Conservation (phyloP, 2,113 vertebrate species). For the Anthoscopus minutus region DNA sequence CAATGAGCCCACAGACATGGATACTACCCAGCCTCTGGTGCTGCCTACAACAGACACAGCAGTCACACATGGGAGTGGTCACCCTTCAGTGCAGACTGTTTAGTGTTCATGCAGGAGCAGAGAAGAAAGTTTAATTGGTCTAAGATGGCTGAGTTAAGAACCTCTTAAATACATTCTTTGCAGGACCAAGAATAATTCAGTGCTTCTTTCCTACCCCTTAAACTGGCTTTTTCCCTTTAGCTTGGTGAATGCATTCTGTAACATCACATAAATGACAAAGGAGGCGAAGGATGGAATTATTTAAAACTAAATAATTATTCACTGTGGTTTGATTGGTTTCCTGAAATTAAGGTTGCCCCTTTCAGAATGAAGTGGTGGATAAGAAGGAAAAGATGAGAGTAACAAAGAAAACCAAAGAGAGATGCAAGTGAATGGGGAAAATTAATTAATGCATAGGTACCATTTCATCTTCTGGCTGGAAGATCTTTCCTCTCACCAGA, state of each 20-base stretch:
- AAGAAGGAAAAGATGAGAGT: not conserved
- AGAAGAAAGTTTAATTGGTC: not conserved
- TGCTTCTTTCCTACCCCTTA: not conserved
- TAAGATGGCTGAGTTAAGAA: not conserved
- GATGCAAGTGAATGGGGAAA: not conserved
- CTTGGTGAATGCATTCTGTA: not conserved
- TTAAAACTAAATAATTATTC: not conserved
- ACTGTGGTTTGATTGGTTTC: not conserved
- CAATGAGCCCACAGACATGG: not conserved
- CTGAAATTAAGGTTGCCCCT: not conserved
- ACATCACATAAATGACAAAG: not conserved
- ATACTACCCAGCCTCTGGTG: not conserved
- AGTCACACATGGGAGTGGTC: not conserved
- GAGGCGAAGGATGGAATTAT: not conserved
- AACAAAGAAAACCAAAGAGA: not conserved
- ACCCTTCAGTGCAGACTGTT: not conserved
- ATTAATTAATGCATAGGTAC: not conserved
- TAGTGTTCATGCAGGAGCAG: fast-evolving
- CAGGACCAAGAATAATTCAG: not conserved
- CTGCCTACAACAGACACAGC: fast-evolving
- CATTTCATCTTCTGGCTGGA: not conserved
- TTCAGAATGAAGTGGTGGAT: not conserved
- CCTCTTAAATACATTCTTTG: not conserved
- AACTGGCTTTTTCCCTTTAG: not conserved
- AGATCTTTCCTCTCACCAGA: not conserved